Base-by-base conservation (phyloP, 2,888 invertebrate species). In the Drosophila neutralis region DNA sequence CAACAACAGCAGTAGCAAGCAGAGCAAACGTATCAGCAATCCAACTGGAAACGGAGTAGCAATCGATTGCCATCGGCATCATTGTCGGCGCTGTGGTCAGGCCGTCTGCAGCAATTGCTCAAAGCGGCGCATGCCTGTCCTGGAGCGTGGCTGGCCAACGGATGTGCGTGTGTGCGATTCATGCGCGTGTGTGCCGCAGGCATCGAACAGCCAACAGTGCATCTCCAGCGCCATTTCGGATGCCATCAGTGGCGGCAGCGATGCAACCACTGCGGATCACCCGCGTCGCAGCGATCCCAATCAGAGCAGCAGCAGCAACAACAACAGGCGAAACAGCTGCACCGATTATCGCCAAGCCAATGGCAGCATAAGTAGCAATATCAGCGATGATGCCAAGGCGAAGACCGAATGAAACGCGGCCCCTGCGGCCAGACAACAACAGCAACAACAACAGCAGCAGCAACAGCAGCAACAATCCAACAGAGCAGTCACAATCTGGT, bases 91-190 rank as follows among this genome's bases (percentile, higher is more conserved):
- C 54, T 96, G 96, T 91, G 96, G 96, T 0, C 94, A 95, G 79
- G 96, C 96, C 4, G 95, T 96, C 0, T 96, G 96, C 91, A 94
- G 94, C 61, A 92, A 92, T 68, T 95, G 95, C 85, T 94, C 94
- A 4, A 87, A 83, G 63, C 75, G 89, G 21, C 94, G 94, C 27
- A 94, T 94, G 80, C 94, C 95, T 5, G 97, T 97, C 42, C 96
- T 96, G 13, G 95, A 95, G 56, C 94, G 95, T 78, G 96, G 96
- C 66, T 97, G 97, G 97, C 92, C 93, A 11, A 94, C 94, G 18
- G 95, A 95, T n/a, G 97, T 96, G 3, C 93, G 97, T 72, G 96
- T 97, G 29, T 97, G 97, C 92, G 95, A 97, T 89, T 91, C 93
- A 24, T 97, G 97, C 90, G 90, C 86, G 40, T 89, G 89, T 77